A percentile compares a stretch with the other conserved stretches of the same genome.
Evolutionary conservation across 2,888 invertebrate genomes (phyloP).

Genomic region (Drosophila phalerata): DNA sequence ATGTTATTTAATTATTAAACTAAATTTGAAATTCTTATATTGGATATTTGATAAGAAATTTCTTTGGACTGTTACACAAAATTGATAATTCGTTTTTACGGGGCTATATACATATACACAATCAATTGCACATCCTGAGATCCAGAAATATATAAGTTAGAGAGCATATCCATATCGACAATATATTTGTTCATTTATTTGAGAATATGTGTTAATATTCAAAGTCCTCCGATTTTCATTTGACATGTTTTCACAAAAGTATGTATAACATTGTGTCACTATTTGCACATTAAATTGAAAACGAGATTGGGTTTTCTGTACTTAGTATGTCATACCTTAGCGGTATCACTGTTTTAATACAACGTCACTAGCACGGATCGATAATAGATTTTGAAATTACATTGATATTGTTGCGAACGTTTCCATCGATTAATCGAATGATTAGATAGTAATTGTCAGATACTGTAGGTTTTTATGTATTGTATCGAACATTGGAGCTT

Average conservation of each 20-base stretch:
- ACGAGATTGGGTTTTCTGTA: background rate
- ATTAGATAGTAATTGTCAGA: slow-evolving; percentile 2
- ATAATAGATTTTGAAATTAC: background rate
- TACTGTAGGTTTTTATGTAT: too few species aligned
- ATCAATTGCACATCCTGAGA: background rate
- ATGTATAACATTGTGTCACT: background rate
- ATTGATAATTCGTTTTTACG: background rate
- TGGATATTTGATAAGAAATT: background rate
- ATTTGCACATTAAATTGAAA: background rate
- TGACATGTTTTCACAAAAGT: background rate
- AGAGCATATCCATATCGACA: background rate
- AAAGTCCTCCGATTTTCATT: background rate
- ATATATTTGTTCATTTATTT: background rate
- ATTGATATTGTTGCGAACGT: background rate
- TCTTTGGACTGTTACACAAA: background rate
- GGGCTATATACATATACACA: background rate
- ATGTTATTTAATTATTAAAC: background rate
- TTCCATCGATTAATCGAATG: slow-evolving; percentile 1
- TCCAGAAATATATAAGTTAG: background rate
- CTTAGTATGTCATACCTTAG: background rate
- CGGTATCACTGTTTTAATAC: slow-evolving; percentile 3
- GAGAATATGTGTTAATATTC: background rate
- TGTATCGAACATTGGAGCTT: slow-evolving; percentile 9
- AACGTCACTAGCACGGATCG: background rate
- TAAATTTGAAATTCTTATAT: background rate